phyloP scores from a whole-genome alignment of 2,797 vertebrate genomes.

The Antennarius maculatus region DNA sequence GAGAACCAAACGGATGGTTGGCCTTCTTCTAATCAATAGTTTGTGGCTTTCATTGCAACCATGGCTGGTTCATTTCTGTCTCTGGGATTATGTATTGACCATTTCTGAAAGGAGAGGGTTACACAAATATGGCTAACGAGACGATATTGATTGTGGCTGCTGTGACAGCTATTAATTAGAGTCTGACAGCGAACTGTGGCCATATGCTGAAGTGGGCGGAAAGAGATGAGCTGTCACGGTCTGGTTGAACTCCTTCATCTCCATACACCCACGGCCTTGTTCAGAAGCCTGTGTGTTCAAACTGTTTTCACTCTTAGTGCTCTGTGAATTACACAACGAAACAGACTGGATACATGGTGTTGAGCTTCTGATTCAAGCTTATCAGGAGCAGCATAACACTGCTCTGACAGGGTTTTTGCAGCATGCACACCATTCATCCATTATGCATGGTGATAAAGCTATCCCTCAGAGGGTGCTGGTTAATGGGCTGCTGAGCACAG shows the following conservation, averaged over 20 bases:
- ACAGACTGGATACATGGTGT: neutral
- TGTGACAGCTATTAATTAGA: conserved; percentile 82
- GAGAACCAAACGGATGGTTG: conserved; percentile 59
- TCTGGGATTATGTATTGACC: conserved; percentile 59
- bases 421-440: conserved; percentile 74
- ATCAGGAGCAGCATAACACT: conserved; percentile 60
- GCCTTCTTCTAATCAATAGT: conserved; percentile 61
- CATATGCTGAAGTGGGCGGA: conserved; percentile 56
- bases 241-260: conserved; percentile 35
- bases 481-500: conserved; percentile 74
- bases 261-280: conserved; percentile 15
- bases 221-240: conserved; percentile 34
- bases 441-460: conserved; percentile 82
- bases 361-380: conserved; percentile 39
- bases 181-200: conserved; percentile 60
- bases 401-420: conserved; percentile 68
- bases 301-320: neutral
- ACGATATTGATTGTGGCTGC: conserved; percentile 78
- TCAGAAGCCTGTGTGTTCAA: neutral
- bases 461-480: conserved; percentile 70
- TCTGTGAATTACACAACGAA: neutral
- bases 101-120: conserved; percentile 47
- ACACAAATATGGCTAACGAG: conserved; percentile 78
- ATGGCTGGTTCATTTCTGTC: conserved; percentile 60
- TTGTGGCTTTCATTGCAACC: conserved; percentile 64